Conservation (phyloP, 2,888 invertebrate genomes). For the Meghimatium bilineatum region DNA sequence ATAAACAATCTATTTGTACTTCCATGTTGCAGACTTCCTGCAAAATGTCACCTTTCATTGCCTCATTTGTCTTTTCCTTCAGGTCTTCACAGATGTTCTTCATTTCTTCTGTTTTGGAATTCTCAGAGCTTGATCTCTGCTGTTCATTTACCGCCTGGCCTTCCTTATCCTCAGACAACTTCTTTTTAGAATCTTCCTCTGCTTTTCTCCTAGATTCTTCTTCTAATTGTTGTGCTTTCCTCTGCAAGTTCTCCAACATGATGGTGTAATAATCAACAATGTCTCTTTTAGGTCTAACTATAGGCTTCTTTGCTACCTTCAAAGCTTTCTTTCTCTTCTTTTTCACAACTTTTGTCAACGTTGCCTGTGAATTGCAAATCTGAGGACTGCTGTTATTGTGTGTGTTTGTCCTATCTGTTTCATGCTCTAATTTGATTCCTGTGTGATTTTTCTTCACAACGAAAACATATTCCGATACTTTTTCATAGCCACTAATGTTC, state of each 20-base stretch:
- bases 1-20: not conserved
- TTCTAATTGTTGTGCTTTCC: slow-evolving; percentile 42
- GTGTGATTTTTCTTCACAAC: not conserved
- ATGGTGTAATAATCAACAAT: slow-evolving; percentile 42
- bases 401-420: not conserved
- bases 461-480: slow-evolving; percentile 5
- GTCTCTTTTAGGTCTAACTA: slow-evolving; percentile 27
- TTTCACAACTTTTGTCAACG: not conserved
- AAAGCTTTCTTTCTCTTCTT: slow-evolving; percentile 26
- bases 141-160: not conserved
- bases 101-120: not conserved
- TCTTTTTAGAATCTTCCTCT: not conserved
- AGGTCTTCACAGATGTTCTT: not conserved
- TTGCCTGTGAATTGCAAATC: not conserved
- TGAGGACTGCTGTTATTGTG: not conserved
- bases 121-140: not conserved
- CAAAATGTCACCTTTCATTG: not conserved
- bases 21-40: not conserved
- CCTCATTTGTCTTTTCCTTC: not conserved
- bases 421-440: not conserved
- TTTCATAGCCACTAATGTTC: not conserved
- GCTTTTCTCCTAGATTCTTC: slow-evolving; percentile 33
- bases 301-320: not conserved
- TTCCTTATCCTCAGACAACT: not conserved
- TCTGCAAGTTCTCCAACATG: slow-evolving; percentile 38